Conservation (phyloP, 2,888 invertebrate genomes). For the Stenoptilia bipunctidactyla region DNA sequence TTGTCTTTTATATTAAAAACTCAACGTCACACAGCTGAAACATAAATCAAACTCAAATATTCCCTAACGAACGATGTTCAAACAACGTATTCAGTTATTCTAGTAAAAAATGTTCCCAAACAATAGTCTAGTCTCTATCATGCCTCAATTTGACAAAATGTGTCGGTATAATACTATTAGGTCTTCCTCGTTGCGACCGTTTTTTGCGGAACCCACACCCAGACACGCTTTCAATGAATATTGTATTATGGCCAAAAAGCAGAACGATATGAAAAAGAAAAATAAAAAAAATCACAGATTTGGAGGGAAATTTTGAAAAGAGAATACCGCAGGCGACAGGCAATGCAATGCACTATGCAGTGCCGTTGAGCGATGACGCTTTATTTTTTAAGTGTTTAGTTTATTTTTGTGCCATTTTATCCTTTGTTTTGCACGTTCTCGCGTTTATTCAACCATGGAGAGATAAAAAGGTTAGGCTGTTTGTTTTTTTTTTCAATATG, state of each 20-base stretch:
- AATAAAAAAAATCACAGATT: conserved; percentile 30
- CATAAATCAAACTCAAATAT: conserved; percentile 40
- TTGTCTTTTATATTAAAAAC: too few species aligned
- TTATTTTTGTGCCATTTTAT: conserved; percentile 1
- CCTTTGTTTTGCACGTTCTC: conserved; percentile 32
- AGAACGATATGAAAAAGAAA: conserved; percentile 17
- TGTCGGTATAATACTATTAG: conserved; percentile 8
- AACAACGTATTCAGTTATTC: conserved; percentile 44
- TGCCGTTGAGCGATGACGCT: background rate
- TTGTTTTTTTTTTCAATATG: too few species aligned
- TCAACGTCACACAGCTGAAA: conserved; percentile 24
- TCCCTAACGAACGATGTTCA: conserved; percentile 59
- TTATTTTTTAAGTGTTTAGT: background rate
- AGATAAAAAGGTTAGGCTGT: conserved; percentile 24
- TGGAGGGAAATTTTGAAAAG: conserved; percentile 19
- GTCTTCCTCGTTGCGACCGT: conserved; percentile 1
- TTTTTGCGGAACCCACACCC: conserved; percentile 16
- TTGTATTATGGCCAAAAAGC: conserved; percentile 27
- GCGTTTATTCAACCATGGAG: conserved; percentile 27
- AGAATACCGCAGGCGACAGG: conserved; percentile 4
- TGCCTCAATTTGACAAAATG: conserved; percentile 54
- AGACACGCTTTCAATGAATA: conserved; percentile 39
- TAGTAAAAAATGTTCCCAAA: conserved; percentile 47
- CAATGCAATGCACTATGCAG: background rate
- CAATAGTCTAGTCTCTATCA: conserved; percentile 41